Conservation (phyloP, 2,888 invertebrate genomes). For the Rotaria macrura region DNA sequence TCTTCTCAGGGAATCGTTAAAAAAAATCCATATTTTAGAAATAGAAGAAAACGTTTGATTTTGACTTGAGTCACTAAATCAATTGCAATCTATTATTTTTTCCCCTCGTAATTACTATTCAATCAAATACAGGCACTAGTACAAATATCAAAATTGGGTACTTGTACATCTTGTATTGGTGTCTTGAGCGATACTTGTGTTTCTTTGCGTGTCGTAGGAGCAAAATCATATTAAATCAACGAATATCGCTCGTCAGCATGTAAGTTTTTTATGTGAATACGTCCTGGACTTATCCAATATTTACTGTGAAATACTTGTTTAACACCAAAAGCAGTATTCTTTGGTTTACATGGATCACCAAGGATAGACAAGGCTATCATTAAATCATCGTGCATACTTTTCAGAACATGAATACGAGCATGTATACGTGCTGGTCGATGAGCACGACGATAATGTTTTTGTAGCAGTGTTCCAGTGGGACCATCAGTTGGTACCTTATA, state of each 20-base stretch:
- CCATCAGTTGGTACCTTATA: not conserved
- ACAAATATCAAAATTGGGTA: too few species aligned
- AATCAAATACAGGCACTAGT: too few species aligned
- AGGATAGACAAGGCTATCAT: not conserved
- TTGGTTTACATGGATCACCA: not conserved
- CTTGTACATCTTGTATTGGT: too few species aligned
- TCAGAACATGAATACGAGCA: not conserved
- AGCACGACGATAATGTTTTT: not conserved
- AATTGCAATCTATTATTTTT: too few species aligned
- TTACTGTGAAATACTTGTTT: not conserved
- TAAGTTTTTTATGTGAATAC: not conserved
- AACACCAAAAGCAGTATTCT: not conserved
- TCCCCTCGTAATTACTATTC: too few species aligned
- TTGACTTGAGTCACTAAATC: too few species aligned
- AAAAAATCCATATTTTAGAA: too few species aligned
- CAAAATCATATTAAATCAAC: not conserved
- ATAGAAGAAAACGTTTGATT: too few species aligned
- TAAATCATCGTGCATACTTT: not conserved
- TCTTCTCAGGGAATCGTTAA: too few species aligned
- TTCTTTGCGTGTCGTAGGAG: not conserved
- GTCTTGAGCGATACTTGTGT: not conserved
- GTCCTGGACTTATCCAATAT: not conserved
- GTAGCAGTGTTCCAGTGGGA: not conserved
- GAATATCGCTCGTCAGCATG: not conserved
- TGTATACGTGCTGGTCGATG: constrained; percentile 19